Base-by-base conservation (phyloP, 2,113 vertebrate genomes). In the Hemiprocne comata region DNA sequence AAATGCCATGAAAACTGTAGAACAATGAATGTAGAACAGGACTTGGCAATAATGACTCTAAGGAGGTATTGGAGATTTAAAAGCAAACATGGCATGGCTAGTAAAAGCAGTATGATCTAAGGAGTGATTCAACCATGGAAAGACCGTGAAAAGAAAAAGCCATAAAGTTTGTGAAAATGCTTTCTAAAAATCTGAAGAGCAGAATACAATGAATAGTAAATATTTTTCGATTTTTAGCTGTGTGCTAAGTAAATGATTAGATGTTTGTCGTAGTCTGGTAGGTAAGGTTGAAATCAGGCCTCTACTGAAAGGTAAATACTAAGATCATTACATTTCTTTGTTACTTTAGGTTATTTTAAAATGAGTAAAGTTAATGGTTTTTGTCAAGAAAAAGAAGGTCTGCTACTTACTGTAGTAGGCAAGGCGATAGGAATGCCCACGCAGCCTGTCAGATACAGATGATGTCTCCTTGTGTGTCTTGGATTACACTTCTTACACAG, bases 21-120 rank as follows among this genome's bases (percentile, higher is more conserved):
- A 3, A 50, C 23, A 18, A 46, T 4, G 5, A 42, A 7, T 2
- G 36, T 24, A 12, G 42, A 34, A 28, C 46, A 46, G 51, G 17
- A 29, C 4, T 0, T 2, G 0, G 1, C 38, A 24, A 2, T 46
- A 26, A 42, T 31, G 33, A 1, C 14, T 46, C 5, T 2, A 2
- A 14, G 38, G 25, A 38, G 5, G 36, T 28, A 10, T 5, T 19
- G 6, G 20, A 28, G 9, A 7, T 33, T 24, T 29, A 73, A 89
- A 81, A 24, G 20, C 31, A 79, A 16, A 16, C 0, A 0, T 29
- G 25, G 9, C 6, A 2, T 50, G 36, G 31, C 7, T 65, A 18
- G 8, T 64, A 42, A 77, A 65, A 69, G 5, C 31, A 50, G 10
- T 2, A 1, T 54, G 8, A 9, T 46, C 23, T 36, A 36, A 42